Evolutionary conservation across 1,140 invertebrate genomes (phyloP).

Genomic region (Orussus abietinus): DNA sequence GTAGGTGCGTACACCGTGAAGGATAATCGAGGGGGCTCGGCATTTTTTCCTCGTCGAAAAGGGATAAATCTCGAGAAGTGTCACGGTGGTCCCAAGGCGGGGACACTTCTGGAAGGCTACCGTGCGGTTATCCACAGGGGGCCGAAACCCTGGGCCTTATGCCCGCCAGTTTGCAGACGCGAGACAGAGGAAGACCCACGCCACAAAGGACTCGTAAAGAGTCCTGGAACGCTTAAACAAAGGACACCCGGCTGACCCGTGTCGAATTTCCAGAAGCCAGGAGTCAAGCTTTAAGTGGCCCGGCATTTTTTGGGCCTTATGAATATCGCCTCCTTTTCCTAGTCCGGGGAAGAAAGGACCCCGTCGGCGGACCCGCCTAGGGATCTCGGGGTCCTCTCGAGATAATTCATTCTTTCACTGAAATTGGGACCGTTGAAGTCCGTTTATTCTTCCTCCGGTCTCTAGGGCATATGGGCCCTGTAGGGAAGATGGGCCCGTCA

Average conservation of each 20-base stretch:
- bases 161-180: conserved; percentile 12
- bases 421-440: too few relatives aligned
- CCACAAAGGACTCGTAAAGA: conserved; percentile 5
- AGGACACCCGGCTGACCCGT: conserved; percentile 3
- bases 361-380: too few relatives aligned
- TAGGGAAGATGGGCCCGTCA: too few relatives aligned
- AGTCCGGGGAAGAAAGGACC: too few relatives aligned
- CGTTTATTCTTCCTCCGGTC: too few relatives aligned
- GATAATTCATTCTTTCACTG: too few relatives aligned
- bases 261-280: conserved; percentile 24
- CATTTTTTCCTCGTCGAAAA: conserved; percentile 16
- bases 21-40: conserved; percentile 8
- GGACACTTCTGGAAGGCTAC: conserved; percentile 41
- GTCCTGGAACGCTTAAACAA: conserved; percentile 11
- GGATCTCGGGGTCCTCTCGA: too few relatives aligned
- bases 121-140: conserved; percentile 34
- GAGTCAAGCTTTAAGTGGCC: conserved; percentile 19
- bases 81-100: conserved; percentile 40
- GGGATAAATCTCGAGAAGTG: conserved; percentile 38
- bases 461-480: too few relatives aligned
- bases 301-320: neutral
- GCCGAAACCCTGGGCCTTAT: conserved; percentile 27
- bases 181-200: conserved; percentile 6
- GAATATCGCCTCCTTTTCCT: conserved; percentile 1
- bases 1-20: too few relatives aligned